These are phyloP conservation scores for roundworm (Caenorhabditis elegans) DNA, from an alignment of 1,140 invertebrate species.

Conservation along the genomic window WBcel235 BX284603.4:5890001-5890500, in stretches of 20 bases:
- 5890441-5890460: conserved; percentile 97
- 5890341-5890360: neutral
- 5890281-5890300: too few species aligned
- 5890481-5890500: conserved; percentile 96
- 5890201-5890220: too few species aligned
- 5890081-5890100: conserved; percentile 25
- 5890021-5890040: neutral
- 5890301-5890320: too few species aligned
- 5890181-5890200: too few species aligned
- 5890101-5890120: too few species aligned
- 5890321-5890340: too few species aligned
- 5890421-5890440: conserved; percentile 91
- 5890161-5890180: too few species aligned
- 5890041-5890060: neutral
- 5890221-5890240: neutral
- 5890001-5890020: neutral
- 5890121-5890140: too few species aligned
- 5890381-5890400: conserved; percentile 18
- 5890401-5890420: conserved; percentile 39
- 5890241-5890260: neutral
- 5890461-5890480: conserved; percentile 97
- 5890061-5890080: too few species aligned
- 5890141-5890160: too few species aligned
- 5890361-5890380: neutral
- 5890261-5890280: too few species aligned